A percentile compares a stretch with the other conserved stretches of the same genome.
Evolutionary conservation across 2,797 vertebrate genomes (phyloP).

Genomic region (Arrhamphus sclerolepis): DNA sequence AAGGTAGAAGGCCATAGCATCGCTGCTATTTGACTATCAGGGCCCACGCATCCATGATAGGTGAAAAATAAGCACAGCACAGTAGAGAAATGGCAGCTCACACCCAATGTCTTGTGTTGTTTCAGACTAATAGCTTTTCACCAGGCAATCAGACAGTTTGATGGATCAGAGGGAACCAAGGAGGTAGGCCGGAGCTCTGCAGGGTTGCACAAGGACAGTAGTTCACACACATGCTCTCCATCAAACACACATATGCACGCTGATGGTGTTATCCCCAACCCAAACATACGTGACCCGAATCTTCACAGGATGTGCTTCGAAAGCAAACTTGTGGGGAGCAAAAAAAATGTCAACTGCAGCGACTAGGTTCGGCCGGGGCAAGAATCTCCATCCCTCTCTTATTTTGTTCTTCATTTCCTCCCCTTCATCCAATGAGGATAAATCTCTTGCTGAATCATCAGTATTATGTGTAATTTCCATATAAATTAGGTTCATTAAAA

Average conservation of each 20-base stretch:
- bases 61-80: conserved; percentile 35
- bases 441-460: conserved; percentile 77
- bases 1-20: not conserved
- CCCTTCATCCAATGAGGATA: conserved; percentile 75
- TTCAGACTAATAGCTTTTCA: conserved; percentile 69
- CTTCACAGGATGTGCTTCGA: conserved; percentile 12
- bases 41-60: conserved; percentile 33
- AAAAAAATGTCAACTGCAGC: conserved; percentile 23
- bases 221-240: conserved; percentile 65
- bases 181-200: conserved; percentile 63
- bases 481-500: conserved; percentile 88
- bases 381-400: conserved; percentile 12
- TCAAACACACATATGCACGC: conserved; percentile 42
- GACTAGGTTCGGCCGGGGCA: not conserved
- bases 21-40: conserved; percentile 14
- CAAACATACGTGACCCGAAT: conserved; percentile 44
- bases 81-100: conserved; percentile 61
- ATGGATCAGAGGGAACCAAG: conserved; percentile 68
- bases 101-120: conserved; percentile 53
- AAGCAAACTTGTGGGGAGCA: conserved; percentile 37
- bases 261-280: conserved; percentile 21
- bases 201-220: conserved; percentile 75
- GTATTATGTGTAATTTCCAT: conserved; percentile 85
- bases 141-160: conserved; percentile 66
- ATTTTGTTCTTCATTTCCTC: conserved; percentile 40